These are phyloP conservation scores for Lindbergichthys nudifrons DNA, from an alignment of 2,797 vertebrate species.

Conservation along the genomic window DNA sequence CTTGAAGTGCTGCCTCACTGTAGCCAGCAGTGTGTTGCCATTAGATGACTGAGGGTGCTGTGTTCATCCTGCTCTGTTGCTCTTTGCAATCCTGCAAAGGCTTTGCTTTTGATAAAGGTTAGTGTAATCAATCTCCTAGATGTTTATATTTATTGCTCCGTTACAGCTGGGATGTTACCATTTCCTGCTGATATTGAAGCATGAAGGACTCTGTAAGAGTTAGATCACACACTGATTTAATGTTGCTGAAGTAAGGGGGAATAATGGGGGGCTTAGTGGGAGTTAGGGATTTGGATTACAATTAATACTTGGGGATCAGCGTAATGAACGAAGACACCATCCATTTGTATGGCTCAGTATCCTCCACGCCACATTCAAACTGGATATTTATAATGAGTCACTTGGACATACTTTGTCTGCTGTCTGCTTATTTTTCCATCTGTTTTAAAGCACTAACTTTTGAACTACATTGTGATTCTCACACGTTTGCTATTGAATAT, in stretches of 20 bases:
- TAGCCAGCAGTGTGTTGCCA: conserved; percentile 26
- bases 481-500: conserved; percentile 36
- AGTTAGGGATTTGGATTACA: conserved; percentile 72
- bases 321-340: conserved; percentile 72
- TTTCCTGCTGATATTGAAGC: conserved; percentile 65
- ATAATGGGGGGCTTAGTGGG: conserved; percentile 64
- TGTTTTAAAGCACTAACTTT: conserved; percentile 35
- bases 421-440: conserved; percentile 49
- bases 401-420: conserved; percentile 49
- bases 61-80: conserved; percentile 23
- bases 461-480: conserved; percentile 28
- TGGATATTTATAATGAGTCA: conserved; percentile 62
- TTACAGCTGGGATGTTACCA: conserved; percentile 66
- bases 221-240: conserved; percentile 67
- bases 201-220: conserved; percentile 52
- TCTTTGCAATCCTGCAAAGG: conserved; percentile 34
- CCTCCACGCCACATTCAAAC: conserved; percentile 53
- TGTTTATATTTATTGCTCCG: conserved; percentile 76
- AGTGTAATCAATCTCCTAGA: conserved; percentile 69
- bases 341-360: conserved; percentile 76
- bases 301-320: conserved; percentile 72
- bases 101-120: conserved; percentile 75
- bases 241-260: conserved; percentile 62
- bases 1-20: conserved; percentile 18
- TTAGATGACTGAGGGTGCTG: conserved; percentile 22